Evolutionary conservation across 2,113 vertebrate genomes (phyloP), one percentile per base, ranked within the genome.

Genomic region (Oncorhynchus clarkii): DNA sequence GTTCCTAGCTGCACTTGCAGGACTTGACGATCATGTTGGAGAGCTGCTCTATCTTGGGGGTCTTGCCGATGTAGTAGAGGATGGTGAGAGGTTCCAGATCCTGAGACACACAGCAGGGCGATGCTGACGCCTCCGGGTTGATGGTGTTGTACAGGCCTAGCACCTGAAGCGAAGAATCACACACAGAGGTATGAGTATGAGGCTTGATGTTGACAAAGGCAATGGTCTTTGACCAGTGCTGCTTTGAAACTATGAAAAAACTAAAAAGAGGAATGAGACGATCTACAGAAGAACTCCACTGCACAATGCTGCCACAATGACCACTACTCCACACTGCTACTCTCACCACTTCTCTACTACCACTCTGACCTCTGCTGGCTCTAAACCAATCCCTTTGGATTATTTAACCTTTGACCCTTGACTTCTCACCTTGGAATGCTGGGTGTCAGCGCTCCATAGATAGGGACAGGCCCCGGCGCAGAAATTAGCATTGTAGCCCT

Each of bases 21-120:
- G 97, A 99, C 87, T 98, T 99, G 73, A 99, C 97, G 3, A 99
- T 96, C 97, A 99, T 99, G 77, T 98, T 99, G 77, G 97, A 99
- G 78, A 99, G 96, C 82, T 99, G 97, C 87, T 99, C 97, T 0
- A 99, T 98, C 93, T 97, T 99, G 74, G 97, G 97, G 48, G 93
- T 96, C 90, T 99, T 99, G 85, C 97, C 97, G 1, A 99, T 95
- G 83, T 96, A 99, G 89, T 99, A 99, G 81, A 99, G 94, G 79
- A 99, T 99, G 72, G 97, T 99, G 62, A 99, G 95, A 1, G 97
- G 96, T 74, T 99, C 97, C 87, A 99, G 89, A 90, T 99, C 97
- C 89, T 99, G 97, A 80, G 97, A 96, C 29, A 99, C 97, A 0
- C 97, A 99, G 87, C 97, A 99, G 0, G 97, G 97, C 11, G 97